Conservation (phyloP, 1,140 invertebrate genomes). For the Neodiprion lecontei region DNA sequence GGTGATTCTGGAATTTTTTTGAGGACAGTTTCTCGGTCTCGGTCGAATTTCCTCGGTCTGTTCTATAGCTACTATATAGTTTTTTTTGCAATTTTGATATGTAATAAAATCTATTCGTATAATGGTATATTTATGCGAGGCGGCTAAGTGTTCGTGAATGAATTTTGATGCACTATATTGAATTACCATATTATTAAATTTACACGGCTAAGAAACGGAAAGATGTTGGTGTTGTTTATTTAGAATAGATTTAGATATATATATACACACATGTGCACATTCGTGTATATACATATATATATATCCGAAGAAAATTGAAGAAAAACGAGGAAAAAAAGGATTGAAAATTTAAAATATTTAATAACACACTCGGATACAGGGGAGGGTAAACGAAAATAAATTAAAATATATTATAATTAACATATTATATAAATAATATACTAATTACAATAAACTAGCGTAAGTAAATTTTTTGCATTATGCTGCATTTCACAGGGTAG, state of each 20-base stretch:
- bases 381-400: neutral
- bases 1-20: too few relatives aligned
- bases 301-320: neutral
- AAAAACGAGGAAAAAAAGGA: neutral
- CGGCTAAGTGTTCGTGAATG: too few relatives aligned
- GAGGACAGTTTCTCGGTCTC: too few relatives aligned
- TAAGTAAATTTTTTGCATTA: conserved; percentile 44
- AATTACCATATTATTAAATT: neutral
- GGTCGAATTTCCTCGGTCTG: too few relatives aligned
- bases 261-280: neutral
- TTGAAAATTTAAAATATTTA: neutral
- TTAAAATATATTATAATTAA: neutral
- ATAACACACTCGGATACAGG: neutral
- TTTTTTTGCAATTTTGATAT: too few relatives aligned
- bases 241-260: conserved; percentile 1
- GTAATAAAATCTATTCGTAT: too few relatives aligned
- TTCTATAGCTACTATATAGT: too few relatives aligned
- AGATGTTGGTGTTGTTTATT: neutral
- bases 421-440: neutral
- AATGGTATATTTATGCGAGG: too few relatives aligned
- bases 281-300: too few relatives aligned
- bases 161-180: too few relatives aligned
- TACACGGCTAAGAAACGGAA: neutral
- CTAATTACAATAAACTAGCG: neutral
- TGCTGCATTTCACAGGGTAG: conserved; percentile 56